A percentile compares a stretch with the other conserved stretches of the same genome.
These are phyloP conservation scores for Rissa tridactyla DNA, from an alignment of 2,113 vertebrate species.

Conservation along the genomic window DNA sequence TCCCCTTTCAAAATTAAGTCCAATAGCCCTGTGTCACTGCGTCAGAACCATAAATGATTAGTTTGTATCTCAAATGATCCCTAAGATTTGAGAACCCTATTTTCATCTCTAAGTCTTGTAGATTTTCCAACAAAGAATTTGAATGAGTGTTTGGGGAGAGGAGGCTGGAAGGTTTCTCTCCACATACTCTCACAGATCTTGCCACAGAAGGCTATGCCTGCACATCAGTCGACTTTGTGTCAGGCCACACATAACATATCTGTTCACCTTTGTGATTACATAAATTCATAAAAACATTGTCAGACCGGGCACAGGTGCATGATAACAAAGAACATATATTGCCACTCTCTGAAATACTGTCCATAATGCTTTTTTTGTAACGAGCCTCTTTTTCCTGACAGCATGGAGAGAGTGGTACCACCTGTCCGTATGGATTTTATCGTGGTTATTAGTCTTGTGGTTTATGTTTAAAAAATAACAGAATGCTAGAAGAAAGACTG, in stretches of 20 bases:
- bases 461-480: not conserved
- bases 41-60: not conserved
- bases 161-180: not conserved
- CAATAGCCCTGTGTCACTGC: accelerated
- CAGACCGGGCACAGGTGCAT: not conserved
- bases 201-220: not conserved
- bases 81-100: not conserved
- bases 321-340: not conserved
- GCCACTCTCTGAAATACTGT: not conserved
- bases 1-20: not conserved
- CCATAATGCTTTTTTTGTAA: not conserved
- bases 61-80: not conserved
- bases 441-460: not conserved
- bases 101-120: not conserved
- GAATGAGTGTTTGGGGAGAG: not conserved
- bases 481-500: not conserved
- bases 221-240: not conserved
- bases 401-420: not conserved
- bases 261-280: not conserved
- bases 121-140: not conserved
- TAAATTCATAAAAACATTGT: not conserved
- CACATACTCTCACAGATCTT: not conserved
- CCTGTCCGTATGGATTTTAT: not conserved
- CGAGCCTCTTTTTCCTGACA: not conserved
- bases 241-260: not conserved